Base-by-base conservation (phyloP, 2,113 vertebrate species). In the Thermophis baileyi region DNA sequence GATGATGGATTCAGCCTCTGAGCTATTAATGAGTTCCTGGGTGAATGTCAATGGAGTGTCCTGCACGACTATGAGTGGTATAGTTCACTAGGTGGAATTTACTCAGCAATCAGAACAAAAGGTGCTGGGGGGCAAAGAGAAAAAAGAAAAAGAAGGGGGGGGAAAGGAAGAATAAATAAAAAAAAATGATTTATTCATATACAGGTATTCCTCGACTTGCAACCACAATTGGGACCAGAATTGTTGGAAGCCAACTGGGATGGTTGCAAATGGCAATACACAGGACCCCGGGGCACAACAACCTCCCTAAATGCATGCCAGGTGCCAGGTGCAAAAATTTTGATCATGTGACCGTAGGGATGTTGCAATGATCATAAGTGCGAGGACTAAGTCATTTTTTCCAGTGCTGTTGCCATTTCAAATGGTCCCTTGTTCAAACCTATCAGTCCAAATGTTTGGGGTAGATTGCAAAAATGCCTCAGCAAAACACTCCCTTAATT, bases 1-100 rank as follows among this genome's bases (percentile, higher is more conserved):
- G 92, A 63, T 93, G 90, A 93, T 93, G 89, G 89, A 93, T 93
- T 90, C 89, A 63, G 54, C 92, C 54, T 86, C 54, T 51, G 81
- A 51, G 27, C 89, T 63, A 25, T 51, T 93, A 93, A 93, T 90
- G 81, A 90, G 54, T 87, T 93, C 81, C 89, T 87, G 92, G 89
- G 92, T 90, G 89, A 90, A 57, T 55, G 60, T 90, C 54, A 27
- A 87, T 90, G 35, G 81, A 51, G 51, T 93, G 74, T 24, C 54
- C n/a, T 50, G 35, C 89, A 51, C 46, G 63, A 55, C 89, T 51
- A 53, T 44, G 81, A 90, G 46, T 54, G 88, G 50, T 85, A 54
- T 54, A 92, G 89, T 92, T 92, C 53, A 89, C 69, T 9, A 49
- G 4, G 74, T 14, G 47, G 54, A 87, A 93, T 86, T 93, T 90